These are phyloP conservation scores for Electrona antarctica DNA, from an alignment of 2,113 vertebrate species.

Conservation along the genomic window DNA sequence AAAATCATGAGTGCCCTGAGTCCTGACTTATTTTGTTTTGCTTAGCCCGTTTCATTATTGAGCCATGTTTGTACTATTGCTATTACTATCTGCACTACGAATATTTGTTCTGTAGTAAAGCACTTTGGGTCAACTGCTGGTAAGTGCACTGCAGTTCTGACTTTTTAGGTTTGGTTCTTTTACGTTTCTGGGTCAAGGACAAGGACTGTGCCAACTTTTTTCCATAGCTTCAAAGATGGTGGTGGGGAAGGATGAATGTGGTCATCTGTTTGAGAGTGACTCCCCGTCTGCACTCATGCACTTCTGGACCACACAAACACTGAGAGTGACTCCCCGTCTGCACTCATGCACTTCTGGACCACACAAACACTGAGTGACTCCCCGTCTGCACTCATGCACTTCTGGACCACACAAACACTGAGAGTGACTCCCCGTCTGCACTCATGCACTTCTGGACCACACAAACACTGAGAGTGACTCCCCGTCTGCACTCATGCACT, in stretches of 20 bases:
- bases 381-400: conserved; percentile 38
- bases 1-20: no score
- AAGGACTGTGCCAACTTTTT: conserved; percentile 61
- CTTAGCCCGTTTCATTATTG: no score
- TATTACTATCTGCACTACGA: no score
- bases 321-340: conserved; percentile 36
- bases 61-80: no score
- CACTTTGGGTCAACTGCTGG: no score
- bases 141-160: conserved; percentile 58
- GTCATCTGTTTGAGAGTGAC: conserved; percentile 72
- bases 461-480: conserved; percentile 68
- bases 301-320: conserved; percentile 58
- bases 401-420: no score
- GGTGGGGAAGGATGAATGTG: conserved; percentile 49
- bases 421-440: conserved; percentile 54
- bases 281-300: conserved; percentile 35
- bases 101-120: no score
- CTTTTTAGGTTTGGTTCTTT: conserved; percentile 35
- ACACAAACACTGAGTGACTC: conserved; percentile 49
- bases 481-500: conserved; percentile 38
- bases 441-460: conserved; percentile 48
- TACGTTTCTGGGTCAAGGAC: conserved; percentile 50
- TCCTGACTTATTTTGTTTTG: no score
- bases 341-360: no score
- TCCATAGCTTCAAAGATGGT: conserved; percentile 67